Evolutionary conservation across 1,140 invertebrate genomes (phyloP).

Genomic region (Liolophura sinensis): DNA sequence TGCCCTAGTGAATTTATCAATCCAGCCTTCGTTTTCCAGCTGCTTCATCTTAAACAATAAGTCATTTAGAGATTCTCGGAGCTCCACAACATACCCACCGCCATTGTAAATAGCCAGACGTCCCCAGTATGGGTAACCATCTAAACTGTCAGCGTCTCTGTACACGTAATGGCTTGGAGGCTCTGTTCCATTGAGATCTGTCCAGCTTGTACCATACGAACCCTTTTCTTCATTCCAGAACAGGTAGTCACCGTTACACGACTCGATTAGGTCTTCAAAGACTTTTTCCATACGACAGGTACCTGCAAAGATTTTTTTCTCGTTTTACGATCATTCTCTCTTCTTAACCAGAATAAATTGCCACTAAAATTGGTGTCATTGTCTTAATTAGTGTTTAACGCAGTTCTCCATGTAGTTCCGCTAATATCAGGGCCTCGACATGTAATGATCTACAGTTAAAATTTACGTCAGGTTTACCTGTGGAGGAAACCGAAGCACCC

Average conservation of each 20-base stretch:
- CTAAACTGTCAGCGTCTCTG: conserved; percentile 45
- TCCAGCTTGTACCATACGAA: conserved; percentile 52
- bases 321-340: too few relatives aligned
- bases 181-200: conserved; percentile 23
- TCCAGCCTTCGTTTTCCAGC: conserved; percentile 61
- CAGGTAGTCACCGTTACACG: conserved; percentile 52
- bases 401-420: too few relatives aligned
- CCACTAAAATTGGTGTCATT: neutral
- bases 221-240: conserved; percentile 46
- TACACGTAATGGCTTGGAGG: conserved; percentile 51
- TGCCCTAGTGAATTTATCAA: conserved; percentile 64
- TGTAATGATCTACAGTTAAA: too few relatives aligned
- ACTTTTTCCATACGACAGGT: conserved; percentile 41
- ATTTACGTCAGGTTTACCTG: too few relatives aligned
- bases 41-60: conserved; percentile 49
- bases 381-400: too few relatives aligned
- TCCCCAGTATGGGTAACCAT: conserved; percentile 61
- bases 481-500: too few relatives aligned
- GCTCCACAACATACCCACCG: conserved; percentile 63
- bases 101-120: conserved; percentile 61
- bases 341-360: too few relatives aligned
- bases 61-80: conserved; percentile 56
- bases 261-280: conserved; percentile 36
- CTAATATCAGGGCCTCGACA: too few relatives aligned
- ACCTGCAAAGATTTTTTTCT: conserved; percentile 35